phyloP scores from a whole-genome alignment of 2,888 invertebrate species.

The Lasius fuliginosus region DNA sequence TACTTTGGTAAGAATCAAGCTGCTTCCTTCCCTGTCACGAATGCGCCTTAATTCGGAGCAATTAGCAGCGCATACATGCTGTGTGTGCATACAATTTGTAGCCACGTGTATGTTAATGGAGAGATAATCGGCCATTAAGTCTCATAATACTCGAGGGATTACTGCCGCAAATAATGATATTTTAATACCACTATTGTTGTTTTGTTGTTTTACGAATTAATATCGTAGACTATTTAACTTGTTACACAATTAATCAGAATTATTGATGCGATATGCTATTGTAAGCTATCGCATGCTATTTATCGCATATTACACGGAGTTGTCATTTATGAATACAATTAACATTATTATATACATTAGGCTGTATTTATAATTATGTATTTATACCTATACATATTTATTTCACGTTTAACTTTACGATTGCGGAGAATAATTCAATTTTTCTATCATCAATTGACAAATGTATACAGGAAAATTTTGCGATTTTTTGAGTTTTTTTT shows the following conservation, averaged over 20 bases:
- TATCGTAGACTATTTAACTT: slow-evolving; percentile 37
- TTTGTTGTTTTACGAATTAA: slow-evolving; percentile 34
- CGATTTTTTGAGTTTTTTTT: not conserved
- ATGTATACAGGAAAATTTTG: not conserved
- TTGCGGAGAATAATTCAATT: not conserved
- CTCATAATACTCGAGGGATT: slow-evolving; percentile 48
- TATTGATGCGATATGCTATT: slow-evolving; percentile 16
- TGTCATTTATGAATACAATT: slow-evolving; percentile 13
- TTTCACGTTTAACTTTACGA: not conserved
- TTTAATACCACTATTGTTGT: slow-evolving; percentile 35
- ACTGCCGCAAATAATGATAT: slow-evolving; percentile 20
- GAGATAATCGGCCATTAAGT: slow-evolving; percentile 53
- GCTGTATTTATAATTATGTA: slow-evolving; percentile 2
- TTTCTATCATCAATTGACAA: not conserved
- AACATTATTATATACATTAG: not conserved
- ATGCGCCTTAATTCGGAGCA: slow-evolving; percentile 52
- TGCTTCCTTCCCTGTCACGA: slow-evolving; percentile 40
- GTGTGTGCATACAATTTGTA: slow-evolving; percentile 23
- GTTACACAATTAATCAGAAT: slow-evolving; percentile 40
- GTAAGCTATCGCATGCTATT: not conserved
- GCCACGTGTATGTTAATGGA: slow-evolving; percentile 45
- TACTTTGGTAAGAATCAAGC: slow-evolving; percentile 13
- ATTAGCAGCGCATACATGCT: slow-evolving; percentile 49
- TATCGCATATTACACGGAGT: not conserved
- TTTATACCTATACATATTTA: not conserved